phyloP scores from a whole-genome alignment of 2,888 invertebrate species.

The Caenorhabditis panamensis region DNA sequence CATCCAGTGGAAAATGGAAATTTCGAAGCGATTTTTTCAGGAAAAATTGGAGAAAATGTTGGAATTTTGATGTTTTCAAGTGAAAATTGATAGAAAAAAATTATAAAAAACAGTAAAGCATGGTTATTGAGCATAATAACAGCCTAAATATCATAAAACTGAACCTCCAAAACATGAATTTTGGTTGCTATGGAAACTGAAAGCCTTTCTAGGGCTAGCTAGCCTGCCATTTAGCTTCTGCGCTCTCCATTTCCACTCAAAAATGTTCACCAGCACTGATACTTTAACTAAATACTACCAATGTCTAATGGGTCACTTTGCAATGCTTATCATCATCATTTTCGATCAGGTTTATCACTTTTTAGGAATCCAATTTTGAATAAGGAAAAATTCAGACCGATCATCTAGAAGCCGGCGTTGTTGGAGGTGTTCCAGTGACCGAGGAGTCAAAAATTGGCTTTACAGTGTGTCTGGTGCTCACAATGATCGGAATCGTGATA shows the following conservation, averaged over 20 bases:
- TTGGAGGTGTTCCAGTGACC: slow-evolving; percentile 39
- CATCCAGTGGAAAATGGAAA: neutral
- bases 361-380: neutral
- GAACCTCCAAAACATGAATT: neutral
- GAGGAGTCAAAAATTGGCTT: slow-evolving; percentile 69
- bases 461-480: slow-evolving; percentile 81
- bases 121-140: neutral
- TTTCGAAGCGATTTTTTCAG: slow-evolving; percentile 5
- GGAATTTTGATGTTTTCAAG: slow-evolving; percentile 14
- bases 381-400: slow-evolving; percentile 54
- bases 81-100: slow-evolving; percentile 1
- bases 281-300: slow-evolving; percentile 86
- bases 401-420: slow-evolving; percentile 62
- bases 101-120: neutral
- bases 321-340: slow-evolving; percentile 86
- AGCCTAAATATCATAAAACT: slow-evolving; percentile 10
- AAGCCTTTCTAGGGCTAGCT: neutral
- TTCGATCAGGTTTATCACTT: slow-evolving; percentile 86
- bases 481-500: slow-evolving; percentile 85
- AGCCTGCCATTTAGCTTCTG: too few species aligned
- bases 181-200: slow-evolving; percentile 36
- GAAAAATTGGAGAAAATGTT: slow-evolving; percentile 6
- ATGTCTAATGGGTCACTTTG: slow-evolving; percentile 86
- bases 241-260: neutral
- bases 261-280: slow-evolving; percentile 71